Conservation (phyloP, 2,113 vertebrate genomes). For the Paratilapia polleni region DNA sequence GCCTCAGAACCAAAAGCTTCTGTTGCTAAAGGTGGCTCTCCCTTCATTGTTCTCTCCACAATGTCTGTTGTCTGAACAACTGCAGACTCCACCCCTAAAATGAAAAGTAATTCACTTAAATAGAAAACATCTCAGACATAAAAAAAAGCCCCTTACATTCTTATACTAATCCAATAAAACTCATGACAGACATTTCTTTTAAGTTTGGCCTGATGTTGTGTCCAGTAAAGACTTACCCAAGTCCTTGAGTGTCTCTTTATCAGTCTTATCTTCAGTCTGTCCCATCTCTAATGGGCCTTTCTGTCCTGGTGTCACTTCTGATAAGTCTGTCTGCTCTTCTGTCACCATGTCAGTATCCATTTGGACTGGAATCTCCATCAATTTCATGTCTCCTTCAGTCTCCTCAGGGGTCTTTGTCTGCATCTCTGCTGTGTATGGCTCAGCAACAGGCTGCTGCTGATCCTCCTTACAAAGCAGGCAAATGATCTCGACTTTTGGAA, state of each 20-base stretch:
- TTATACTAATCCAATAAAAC: background rate
- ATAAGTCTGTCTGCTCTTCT: slow-evolving; percentile 27
- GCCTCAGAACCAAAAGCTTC: slow-evolving; percentile 35
- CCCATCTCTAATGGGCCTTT: slow-evolving; percentile 12
- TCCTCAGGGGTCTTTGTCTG: slow-evolving; percentile 52
- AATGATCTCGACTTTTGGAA: slow-evolving; percentile 68
- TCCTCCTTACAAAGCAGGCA: slow-evolving; percentile 77
- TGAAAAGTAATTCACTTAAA: slow-evolving; percentile 25
- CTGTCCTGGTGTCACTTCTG: slow-evolving; percentile 37
- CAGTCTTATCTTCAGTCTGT: slow-evolving; percentile 25
- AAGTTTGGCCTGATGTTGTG: background rate
- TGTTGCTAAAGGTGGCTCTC: slow-evolving; percentile 36
- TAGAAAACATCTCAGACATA: background rate
- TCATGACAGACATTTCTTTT: background rate
- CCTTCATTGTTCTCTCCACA: slow-evolving; percentile 46
- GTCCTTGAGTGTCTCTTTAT: slow-evolving; percentile 69
- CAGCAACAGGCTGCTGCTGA: slow-evolving; percentile 47
- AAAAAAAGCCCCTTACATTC: background rate
- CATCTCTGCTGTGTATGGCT: slow-evolving; percentile 25
- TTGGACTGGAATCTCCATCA: slow-evolving; percentile 60
- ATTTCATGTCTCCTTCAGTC: slow-evolving; percentile 34
- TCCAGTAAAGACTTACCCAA: slow-evolving; percentile 66
- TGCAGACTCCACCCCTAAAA: slow-evolving; percentile 60
- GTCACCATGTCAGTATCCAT: slow-evolving; percentile 48
- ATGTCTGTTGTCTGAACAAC: slow-evolving; percentile 41